A percentile compares a stretch with the other conserved stretches of the same genome.
Evolutionary conservation across 1,140 invertebrate genomes (phyloP).

Genomic region (Paramacrobiotus metropolitanus): DNA sequence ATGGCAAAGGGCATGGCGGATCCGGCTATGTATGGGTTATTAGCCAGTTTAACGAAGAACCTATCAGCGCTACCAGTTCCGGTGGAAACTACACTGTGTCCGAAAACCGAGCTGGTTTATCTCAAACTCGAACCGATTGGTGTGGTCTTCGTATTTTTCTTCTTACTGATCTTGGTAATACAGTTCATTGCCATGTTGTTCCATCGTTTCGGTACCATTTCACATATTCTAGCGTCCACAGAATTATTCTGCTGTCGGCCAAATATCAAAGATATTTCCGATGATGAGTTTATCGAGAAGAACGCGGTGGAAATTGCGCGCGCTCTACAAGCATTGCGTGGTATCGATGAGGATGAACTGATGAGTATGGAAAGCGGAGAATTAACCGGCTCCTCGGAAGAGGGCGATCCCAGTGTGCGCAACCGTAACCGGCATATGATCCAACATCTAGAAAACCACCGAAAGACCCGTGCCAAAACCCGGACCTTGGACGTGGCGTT

Average conservation of each 20-base stretch:
- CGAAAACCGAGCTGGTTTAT: conserved; percentile 16
- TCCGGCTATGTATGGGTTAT: neutral
- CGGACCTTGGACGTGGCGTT: conserved; percentile 81
- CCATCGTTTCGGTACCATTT: conserved; percentile 27
- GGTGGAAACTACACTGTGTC: neutral
- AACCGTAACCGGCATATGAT: conserved; percentile 37
- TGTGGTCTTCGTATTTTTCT: neutral
- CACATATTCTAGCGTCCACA: conserved; percentile 28
- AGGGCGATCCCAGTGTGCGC: neutral
- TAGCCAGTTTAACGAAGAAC: neutral
- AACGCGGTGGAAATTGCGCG: conserved; percentile 16
- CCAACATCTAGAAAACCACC: conserved; percentile 62
- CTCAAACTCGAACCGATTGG: conserved; percentile 19
- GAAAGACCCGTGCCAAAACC: conserved; percentile 48
- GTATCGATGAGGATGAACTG: conserved; percentile 15
- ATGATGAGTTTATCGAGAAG: conserved; percentile 15
- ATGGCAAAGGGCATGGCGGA: neutral
- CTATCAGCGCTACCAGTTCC: neutral
- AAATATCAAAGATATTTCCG: neutral
- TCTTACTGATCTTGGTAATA: neutral
- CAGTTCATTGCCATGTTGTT: conserved; percentile 29
- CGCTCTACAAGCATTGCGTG: conserved; percentile 19
- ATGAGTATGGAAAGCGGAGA: neutral
- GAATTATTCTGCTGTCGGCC: conserved; percentile 21
- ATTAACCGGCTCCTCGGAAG: neutral